Evolutionary conservation across 2,888 invertebrate genomes (phyloP), one percentile per base, ranked within the genome.

Genomic region (Athetis lepigone): DNA sequence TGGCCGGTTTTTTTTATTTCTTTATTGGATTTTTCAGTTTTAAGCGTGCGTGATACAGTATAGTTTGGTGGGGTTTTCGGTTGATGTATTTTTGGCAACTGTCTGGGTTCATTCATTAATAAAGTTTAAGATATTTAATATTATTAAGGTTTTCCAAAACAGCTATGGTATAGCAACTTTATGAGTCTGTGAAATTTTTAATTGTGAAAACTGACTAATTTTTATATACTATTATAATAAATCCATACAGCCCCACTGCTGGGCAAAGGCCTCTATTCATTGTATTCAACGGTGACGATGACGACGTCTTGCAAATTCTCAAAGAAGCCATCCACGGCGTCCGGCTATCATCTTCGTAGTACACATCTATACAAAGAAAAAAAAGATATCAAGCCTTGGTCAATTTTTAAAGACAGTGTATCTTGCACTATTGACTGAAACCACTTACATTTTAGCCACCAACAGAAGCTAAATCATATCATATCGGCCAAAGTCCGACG

Each of bases 401-500:
- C 11, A 29, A n/a, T 23, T 13, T 37, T 8, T 1, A 37, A 43
- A 18, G 8, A 19, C 2, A 36, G n/a, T n/a, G n/a, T n/a, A n/a
- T n/a, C n/a, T 46, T 27, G 6, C 13, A 33, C 11, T 64, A 64
- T 43, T 52, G 11, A n/a, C n/a, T n/a, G 2, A 18, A 18, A 4
- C 18, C 55, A 11, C 16, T 25, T 0, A 29, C 11, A 27, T 65
- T 64, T 65, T 45, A 54, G 42, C 8, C 18, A 37, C 5, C 2
- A 2, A 37, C 37, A 46, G 42, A 49, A 47, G 37, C 27, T n/a
- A n/a, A n/a, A n/a, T n/a, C n/a, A n/a, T n/a, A n/a, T 39, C 42
- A 49, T 23, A 58, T 52, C 36, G 58, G 29, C 39, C 57, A 33
- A 70, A 51, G 50, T 69, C 13, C 40, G 39, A 23, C 42, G 43